Conservation (phyloP, 2,113 vertebrate species). For the Otocyon megalotis region DNA sequence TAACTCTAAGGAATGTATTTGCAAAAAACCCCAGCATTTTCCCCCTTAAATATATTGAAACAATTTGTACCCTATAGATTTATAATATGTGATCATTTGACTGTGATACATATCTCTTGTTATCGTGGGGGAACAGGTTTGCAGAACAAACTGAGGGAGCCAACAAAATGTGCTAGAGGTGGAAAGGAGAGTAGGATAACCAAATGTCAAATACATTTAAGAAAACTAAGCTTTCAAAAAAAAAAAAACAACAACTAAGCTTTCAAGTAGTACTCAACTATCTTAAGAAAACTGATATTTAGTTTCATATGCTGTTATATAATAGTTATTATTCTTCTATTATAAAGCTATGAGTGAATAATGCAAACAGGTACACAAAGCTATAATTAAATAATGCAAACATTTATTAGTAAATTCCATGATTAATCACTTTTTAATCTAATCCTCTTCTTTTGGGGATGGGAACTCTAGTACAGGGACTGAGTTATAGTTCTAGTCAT, state of each 20-base stretch:
- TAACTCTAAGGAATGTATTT: constrained; percentile 6
- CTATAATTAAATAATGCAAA: constrained; percentile 15
- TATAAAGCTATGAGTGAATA: background rate
- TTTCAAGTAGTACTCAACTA: background rate
- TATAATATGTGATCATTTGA: constrained; percentile 31
- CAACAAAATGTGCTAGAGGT: background rate
- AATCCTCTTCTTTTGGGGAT: background rate
- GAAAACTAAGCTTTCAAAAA: constrained; percentile 20
- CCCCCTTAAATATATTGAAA: constrained; percentile 1
- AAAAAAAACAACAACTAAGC: background rate
- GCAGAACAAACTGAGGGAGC: background rate
- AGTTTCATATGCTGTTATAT: constrained; percentile 15
- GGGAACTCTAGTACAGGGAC: background rate
- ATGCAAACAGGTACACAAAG: background rate
- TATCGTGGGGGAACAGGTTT: background rate
- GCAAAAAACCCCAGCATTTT: background rate
- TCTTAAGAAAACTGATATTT: constrained; percentile 11
- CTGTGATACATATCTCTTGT: background rate
- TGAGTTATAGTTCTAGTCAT: background rate
- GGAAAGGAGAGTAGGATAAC: background rate
- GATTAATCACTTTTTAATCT: background rate
- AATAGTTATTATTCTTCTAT: background rate
- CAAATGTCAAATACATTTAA: background rate
- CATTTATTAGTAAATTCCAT: background rate
- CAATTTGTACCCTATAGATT: background rate